Evolutionary conservation across 2,888 invertebrate species (phyloP), one percentile per base, ranked within the genome.

Genomic region (Imbricaverruca yamaguchii): DNA sequence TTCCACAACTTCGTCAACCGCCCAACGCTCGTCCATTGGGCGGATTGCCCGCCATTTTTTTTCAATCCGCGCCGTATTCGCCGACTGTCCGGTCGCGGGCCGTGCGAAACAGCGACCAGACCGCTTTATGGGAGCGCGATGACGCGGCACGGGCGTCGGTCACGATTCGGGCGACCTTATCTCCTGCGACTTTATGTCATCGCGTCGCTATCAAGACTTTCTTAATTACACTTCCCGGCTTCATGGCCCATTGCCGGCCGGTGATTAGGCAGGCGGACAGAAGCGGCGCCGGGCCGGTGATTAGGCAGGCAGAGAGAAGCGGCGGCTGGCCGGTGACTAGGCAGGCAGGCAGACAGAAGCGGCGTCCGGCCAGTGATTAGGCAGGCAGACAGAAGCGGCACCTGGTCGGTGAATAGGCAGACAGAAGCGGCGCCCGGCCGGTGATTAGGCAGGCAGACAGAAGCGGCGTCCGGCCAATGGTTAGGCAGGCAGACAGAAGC

Each of bases 101-200:
- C 39, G 39, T 39, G 39, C 39, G 39, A 39, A 39, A 39, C 39
- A 39, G 69, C 15, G 15, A 15, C 3, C 7, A 15, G 23, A 12
- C 69, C 39, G 69, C 13, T 69, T 69, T 23, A 39, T 25, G 23
- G 69, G 25, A 23, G 39, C 10, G 23, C 15, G 39, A 39, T 39
- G 39, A 39, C 11, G 39, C 39, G 3, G 69, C 12, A 1, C 39
- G 39, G 39, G 25, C 25, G 10, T 23, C 69, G 69, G 10, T 12
- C 12, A 69, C 69, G 15, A 39, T 69, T 69, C 69, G 15, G 69
- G 13, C 39, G 69, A 15, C 39, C 39, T 67, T 69, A 74, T 74
- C 74, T 74, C 53, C 55, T 2, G 53, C 55, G 74, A 74, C 55
- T 74, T 74, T 74, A 74, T 74, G 74, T 55, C 74, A n/a, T n/a